phyloP scores from a whole-genome alignment of 2,888 invertebrate species.

The Drosophila austrosaltans region DNA sequence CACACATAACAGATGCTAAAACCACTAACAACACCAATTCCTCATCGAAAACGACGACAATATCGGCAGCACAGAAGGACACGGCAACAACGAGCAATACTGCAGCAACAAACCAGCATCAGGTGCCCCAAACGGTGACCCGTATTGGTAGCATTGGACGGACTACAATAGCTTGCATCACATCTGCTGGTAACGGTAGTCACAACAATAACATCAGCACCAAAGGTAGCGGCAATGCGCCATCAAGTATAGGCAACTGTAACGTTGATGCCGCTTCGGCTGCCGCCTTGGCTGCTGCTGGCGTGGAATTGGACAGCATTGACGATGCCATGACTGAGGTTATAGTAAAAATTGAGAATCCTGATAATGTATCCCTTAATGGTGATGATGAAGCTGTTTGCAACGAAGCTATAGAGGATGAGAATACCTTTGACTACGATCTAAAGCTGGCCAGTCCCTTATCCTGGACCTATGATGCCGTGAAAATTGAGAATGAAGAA shows the following conservation, averaged over 20 bases:
- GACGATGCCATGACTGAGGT: conserved; percentile 82
- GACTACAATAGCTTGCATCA: conserved; percentile 80
- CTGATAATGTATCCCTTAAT: conserved; percentile 68
- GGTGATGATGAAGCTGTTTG: conserved; percentile 78
- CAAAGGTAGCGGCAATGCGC: conserved; percentile 32
- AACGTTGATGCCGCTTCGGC: conserved; percentile 75
- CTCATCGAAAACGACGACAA: conserved; percentile 43
- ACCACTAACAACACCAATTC: conserved; percentile 60
- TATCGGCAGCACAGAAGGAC: conserved; percentile 40
- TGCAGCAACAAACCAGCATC: conserved; percentile 31
- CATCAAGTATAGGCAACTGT: conserved; percentile 44
- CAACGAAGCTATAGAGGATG: conserved; percentile 74
- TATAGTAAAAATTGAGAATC: conserved; percentile 81
- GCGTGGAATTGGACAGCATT: conserved; percentile 79
- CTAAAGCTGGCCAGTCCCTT: conserved; percentile 83
- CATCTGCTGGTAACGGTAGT: conserved; percentile 24
- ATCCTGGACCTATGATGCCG: conserved; percentile 83
- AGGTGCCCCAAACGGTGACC: conserved; percentile 69
- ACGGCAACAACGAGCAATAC: conserved; percentile 28
- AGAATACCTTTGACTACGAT: conserved; percentile 81
- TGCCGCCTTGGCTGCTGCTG: conserved; percentile 78
- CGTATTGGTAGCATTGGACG: conserved; percentile 81
- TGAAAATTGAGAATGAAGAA: conserved; percentile 82
- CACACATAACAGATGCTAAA: conserved; percentile 59
- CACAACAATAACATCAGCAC: conserved; percentile 50